These are phyloP conservation scores for Syncerus caffer DNA, from an alignment of 2,797 vertebrate genomes.

Conservation along the genomic window DNA sequence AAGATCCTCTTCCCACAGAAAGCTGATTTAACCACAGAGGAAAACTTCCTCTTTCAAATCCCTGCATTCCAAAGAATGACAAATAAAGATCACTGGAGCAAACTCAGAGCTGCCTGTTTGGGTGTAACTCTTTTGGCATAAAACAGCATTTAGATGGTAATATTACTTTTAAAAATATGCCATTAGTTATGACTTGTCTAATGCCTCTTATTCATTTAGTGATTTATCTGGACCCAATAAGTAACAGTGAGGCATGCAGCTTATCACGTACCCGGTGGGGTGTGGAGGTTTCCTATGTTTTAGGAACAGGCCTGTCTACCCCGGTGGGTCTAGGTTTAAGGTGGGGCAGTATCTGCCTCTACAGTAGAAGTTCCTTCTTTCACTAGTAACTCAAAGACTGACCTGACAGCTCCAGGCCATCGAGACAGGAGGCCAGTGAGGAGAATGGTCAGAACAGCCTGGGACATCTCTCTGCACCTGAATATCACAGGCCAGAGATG, in stretches of 20 bases:
- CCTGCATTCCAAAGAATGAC: constrained; percentile 37
- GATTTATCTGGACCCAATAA: constrained; percentile 44
- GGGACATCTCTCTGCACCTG: neutral
- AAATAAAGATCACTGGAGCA: constrained; percentile 17
- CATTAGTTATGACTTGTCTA: constrained; percentile 19
- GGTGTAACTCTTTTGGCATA: constrained; percentile 40
- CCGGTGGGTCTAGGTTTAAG: neutral
- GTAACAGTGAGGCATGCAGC: neutral
- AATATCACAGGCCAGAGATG: neutral
- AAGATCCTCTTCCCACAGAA: constrained; percentile 10
- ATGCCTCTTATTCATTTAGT: constrained; percentile 29
- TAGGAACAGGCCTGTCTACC: neutral
- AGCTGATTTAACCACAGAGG: neutral
- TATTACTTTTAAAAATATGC: neutral
- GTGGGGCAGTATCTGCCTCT: neutral
- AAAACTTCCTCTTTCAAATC: constrained; percentile 34
- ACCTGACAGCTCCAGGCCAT: neutral
- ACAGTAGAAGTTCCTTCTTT: neutral
- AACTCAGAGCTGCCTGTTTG: constrained; percentile 6
- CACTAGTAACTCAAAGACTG: neutral
- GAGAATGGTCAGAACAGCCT: neutral
- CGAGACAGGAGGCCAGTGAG: neutral
- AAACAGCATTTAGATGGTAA: neutral
- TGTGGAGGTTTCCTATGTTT: neutral
- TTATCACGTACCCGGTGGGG: neutral